Conservation (phyloP, 23 tunicate species). For the Halocynthia aurantium region DNA sequence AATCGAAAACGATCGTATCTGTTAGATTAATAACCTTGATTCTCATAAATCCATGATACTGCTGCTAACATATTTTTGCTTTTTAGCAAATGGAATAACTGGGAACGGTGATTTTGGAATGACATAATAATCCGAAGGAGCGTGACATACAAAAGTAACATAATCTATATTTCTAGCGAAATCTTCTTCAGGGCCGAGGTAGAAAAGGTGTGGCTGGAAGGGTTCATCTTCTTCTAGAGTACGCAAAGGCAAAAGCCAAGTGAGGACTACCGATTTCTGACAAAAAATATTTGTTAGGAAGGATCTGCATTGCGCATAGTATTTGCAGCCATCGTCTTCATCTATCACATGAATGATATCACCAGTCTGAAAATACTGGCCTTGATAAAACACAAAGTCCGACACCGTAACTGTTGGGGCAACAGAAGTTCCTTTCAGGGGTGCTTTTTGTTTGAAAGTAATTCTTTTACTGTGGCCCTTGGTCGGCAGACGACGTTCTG, state of each 20-base stretch:
- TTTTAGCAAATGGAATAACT: neutral
- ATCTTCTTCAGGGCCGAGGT: slow-evolving; percentile 21
- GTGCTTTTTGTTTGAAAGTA: slow-evolving; percentile 40
- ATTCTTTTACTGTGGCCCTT: slow-evolving; percentile 69
- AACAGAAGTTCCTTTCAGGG: slow-evolving; percentile 12
- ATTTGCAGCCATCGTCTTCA: slow-evolving; percentile 39
- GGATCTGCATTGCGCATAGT: slow-evolving; percentile 82
- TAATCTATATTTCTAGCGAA: slow-evolving; percentile 18
- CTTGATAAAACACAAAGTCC: slow-evolving; percentile 56
- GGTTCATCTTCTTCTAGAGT: neutral
- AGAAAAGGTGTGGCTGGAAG: slow-evolving; percentile 13
- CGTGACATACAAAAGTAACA: slow-evolving; percentile 27
- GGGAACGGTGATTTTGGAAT: slow-evolving; percentile 6
- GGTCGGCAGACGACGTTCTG: slow-evolving; percentile 20
- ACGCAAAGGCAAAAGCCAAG: slow-evolving; percentile 40
- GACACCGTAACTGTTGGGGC: slow-evolving; percentile 25
- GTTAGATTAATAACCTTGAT: no score
- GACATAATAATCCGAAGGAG: slow-evolving; percentile 14
- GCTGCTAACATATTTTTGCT: no score
- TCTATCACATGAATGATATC: slow-evolving; percentile 80
- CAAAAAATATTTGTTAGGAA: slow-evolving; percentile 59
- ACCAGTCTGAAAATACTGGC: slow-evolving; percentile 72
- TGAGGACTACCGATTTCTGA: slow-evolving; percentile 58
- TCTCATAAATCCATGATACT: no score
- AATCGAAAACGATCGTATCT: no score